Evolutionary conservation across 2,113 vertebrate genomes (phyloP), one percentile per base, ranked within the genome.

Genomic region (Manacus vitellinus): DNA sequence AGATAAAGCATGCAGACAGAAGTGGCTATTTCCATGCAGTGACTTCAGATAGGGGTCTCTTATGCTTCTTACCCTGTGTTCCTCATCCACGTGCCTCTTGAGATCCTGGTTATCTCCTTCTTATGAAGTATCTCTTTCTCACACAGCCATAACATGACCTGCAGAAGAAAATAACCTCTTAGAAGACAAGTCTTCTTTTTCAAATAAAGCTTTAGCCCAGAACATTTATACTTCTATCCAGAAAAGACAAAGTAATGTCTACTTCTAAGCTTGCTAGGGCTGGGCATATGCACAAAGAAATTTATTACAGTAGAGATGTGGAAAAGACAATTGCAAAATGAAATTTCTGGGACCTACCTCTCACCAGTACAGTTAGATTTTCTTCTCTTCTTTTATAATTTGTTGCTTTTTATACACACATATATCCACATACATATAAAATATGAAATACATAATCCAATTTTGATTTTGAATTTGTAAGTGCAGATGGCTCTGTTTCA

Each of bases 401-500:
- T 43, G 27, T 37, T 84, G 33, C 9, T 74, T 88, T 93, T 91
- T 39, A 66, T 65, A 31, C 14, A 52, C 54, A 28, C 20, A 24
- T 61, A 56, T 75, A 75, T 71, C 7, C 16, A 88, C 17, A n/a
- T 33, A 52, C 9, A 51, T 71, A 54, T 54, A 77, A 88, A 86
- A 88, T 49, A 37, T 44, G 25, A 89, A 77, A 70, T 66, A 62
- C 27, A 46, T 67, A 39, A 49, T 73, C 10, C 73, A 83, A 81
- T 92, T 88, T 68, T 81, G 22, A 85, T 79, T 83, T 95, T 88
- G 68, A 54, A 75, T 92, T 73, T 43, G 8, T 61, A 72, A 72
- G 24, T 85, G 49, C 82, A 92, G 58, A 51, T 90, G 78, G 37
- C 25, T 94, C 44, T 92, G 65, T 91, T 97, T 94, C 89, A 91